phyloP scores from a whole-genome alignment of 1,140 invertebrate species.

The Druon quercuslanigerum region DNA sequence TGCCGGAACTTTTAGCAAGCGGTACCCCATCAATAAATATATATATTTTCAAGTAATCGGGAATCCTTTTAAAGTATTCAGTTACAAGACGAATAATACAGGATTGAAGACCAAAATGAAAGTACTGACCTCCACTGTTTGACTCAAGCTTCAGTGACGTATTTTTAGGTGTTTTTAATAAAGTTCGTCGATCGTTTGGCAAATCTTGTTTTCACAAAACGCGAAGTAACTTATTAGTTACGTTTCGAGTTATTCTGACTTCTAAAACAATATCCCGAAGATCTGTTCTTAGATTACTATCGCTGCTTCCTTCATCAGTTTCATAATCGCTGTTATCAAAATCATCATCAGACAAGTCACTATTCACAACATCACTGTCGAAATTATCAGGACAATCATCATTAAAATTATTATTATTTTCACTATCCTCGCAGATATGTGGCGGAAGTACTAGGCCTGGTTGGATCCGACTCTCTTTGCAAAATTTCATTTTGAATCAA shows the following conservation, averaged over 20 bases:
- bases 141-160: conserved; percentile 3
- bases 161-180: conserved; percentile 34
- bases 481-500: no score
- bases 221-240: conserved; percentile 24
- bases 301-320: neutral
- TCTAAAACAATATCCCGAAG: neutral
- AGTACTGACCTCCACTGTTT: conserved; percentile 32
- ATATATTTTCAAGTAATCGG: conserved; percentile 29
- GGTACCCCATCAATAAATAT: conserved; percentile 41
- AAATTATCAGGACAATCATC: neutral
- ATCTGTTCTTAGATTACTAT: neutral
- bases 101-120: conserved; percentile 36
- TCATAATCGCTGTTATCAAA: neutral
- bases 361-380: neutral
- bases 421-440: no score
- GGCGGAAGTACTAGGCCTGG: no score
- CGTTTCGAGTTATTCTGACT: conserved; percentile 27
- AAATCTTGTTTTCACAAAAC: no score
- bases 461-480: no score
- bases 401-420: no score
- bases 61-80: conserved; percentile 33
- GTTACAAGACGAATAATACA: conserved; percentile 32
- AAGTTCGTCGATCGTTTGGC: no score
- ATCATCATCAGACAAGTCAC: neutral
- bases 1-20: conserved; percentile 40